phyloP scores from a whole-genome alignment of 1,140 invertebrate genomes.

The Caerostris darwini region DNA sequence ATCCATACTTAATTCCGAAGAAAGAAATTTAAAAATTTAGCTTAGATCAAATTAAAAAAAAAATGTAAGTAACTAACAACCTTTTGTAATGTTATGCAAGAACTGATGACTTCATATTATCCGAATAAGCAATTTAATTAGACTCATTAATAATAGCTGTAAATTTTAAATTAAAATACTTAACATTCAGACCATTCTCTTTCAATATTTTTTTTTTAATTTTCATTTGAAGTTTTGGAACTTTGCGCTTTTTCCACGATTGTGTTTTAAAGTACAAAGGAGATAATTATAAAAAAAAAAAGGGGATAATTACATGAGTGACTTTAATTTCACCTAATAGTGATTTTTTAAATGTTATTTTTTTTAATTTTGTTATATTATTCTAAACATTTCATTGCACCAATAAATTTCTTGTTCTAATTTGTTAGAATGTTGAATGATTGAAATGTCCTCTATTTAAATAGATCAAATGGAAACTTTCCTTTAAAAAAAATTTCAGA shows the following conservation, averaged over 20 bases:
- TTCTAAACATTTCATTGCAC: slow-evolving; percentile 11
- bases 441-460: slow-evolving; percentile 21
- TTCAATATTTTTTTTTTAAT: no score
- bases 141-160: no score
- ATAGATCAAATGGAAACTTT: neutral
- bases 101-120: no score
- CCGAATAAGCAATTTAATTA: no score
- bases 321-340: neutral
- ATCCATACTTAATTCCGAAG: no score
- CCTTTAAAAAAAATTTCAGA: neutral
- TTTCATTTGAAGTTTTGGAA: no score
- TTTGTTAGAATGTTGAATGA: neutral
- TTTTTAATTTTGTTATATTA: neutral
- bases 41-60: no score
- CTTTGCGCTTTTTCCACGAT: neutral
- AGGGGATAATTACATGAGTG: neutral
- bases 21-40: no score
- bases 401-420: neutral
- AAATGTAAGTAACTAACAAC: no score
- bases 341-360: neutral
- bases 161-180: no score
- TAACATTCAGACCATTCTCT: no score
- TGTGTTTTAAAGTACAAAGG: neutral
- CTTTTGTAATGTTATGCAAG: no score
- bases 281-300: neutral